Percentiles rank a stretch among this genome's conserved stretches.
These are phyloP conservation scores for Tyrophagus putrescentiae DNA, from an alignment of 1,140 invertebrate genomes.

Conservation along the genomic window DNA sequence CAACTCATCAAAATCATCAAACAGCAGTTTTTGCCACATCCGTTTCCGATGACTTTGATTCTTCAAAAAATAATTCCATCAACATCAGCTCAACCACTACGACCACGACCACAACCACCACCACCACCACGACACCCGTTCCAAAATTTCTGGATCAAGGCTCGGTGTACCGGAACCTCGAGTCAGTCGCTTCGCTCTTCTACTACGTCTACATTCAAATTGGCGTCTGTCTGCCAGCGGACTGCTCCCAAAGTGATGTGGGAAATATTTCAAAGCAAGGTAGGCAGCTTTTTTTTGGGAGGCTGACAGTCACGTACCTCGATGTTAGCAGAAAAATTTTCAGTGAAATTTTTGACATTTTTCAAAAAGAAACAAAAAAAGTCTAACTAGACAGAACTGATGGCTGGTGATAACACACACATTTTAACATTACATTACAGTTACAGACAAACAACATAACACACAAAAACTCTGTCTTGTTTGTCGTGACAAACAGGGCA, in stretches of 20 bases:
- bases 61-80: not conserved
- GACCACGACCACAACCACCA: not conserved
- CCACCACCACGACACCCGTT: not conserved
- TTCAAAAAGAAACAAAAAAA: not conserved
- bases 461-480: too few relatives aligned
- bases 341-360: not conserved
- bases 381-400: not conserved
- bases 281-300: not conserved
- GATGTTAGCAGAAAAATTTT: not conserved
- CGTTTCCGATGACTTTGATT: not conserved
- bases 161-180: not conserved
- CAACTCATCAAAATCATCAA: not conserved
- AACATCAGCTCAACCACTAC: not conserved
- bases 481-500: too few relatives aligned
- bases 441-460: too few relatives aligned
- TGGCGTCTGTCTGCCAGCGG: constrained; percentile 20
- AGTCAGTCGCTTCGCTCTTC: not conserved
- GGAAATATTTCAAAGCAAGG: not conserved
- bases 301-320: not conserved
- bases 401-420: too few relatives aligned
- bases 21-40: not conserved
- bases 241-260: constrained; percentile 17
- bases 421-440: too few relatives aligned
- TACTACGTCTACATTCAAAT: constrained; percentile 10
- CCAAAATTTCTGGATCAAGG: not conserved